Conservation (phyloP, 1,140 invertebrate species). For the Trichoplusia ni region DNA sequence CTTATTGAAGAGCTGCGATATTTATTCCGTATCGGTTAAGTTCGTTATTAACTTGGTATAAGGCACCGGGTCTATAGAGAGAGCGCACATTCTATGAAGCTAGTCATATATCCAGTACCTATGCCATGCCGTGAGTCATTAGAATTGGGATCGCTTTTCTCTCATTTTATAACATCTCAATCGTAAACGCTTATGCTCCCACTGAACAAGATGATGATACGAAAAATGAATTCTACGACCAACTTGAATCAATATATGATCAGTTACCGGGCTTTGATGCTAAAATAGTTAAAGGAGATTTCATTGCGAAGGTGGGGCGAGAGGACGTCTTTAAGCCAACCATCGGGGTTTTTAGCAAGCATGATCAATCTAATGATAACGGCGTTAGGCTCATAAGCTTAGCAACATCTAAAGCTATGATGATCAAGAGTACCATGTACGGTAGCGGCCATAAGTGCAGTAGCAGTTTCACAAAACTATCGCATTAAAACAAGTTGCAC, state of each 20-base stretch:
- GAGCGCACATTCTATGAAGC: constrained; percentile 40
- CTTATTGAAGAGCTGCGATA: constrained; percentile 39
- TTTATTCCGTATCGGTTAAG: constrained; percentile 23
- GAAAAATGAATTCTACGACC: constrained; percentile 31
- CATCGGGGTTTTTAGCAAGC: constrained; percentile 33
- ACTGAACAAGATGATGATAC: constrained; percentile 28
- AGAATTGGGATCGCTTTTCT: constrained; percentile 30
- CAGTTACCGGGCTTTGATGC: constrained; percentile 4
- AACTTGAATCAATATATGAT: constrained; percentile 22
- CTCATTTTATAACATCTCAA: constrained; percentile 33
- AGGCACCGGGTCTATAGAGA: constrained; percentile 32
- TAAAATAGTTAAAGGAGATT: constrained; percentile 23
- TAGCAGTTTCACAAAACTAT: no score
- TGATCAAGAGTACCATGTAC: constrained; percentile 33
- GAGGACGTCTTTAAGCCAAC: constrained; percentile 25
- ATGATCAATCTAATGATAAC: constrained; percentile 32
- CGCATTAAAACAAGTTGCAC: no score
- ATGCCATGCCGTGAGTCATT: constrained; percentile 28
- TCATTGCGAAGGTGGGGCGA: constrained; percentile 23
- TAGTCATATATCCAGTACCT: constrained; percentile 33
- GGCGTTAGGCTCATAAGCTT: constrained; percentile 31
- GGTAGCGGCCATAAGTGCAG: no score
- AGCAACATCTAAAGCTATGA: constrained; percentile 29
- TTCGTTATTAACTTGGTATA: constrained; percentile 33
- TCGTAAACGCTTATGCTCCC: constrained; percentile 41